Conservation (phyloP, 2,113 vertebrate species). For the Notarius quadriscutis region DNA sequence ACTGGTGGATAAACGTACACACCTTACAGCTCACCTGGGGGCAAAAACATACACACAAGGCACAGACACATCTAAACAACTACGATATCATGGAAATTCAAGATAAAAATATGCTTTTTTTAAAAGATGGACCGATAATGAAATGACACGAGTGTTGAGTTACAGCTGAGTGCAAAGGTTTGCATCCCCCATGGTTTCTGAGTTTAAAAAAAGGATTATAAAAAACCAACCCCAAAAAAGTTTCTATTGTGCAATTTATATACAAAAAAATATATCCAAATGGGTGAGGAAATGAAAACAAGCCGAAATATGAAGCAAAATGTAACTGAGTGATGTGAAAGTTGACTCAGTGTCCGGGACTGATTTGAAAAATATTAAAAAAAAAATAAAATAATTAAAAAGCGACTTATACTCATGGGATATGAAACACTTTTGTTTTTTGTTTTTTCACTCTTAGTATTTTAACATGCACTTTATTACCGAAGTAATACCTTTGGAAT, state of each 20-base stretch:
- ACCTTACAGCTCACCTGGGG: conserved; percentile 87
- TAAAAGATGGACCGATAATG: not conserved
- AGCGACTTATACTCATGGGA: not conserved
- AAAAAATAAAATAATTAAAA: no score
- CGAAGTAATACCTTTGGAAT: no score
- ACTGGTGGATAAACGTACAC: conserved; percentile 85
- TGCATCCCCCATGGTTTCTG: not conserved
- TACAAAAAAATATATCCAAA: not conserved
- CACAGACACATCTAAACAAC: not conserved
- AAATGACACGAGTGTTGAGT: not conserved
- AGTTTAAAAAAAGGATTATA: not conserved
- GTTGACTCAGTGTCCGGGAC: not conserved
- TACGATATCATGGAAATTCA: not conserved
- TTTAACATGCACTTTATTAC: no score
- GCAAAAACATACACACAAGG: not conserved
- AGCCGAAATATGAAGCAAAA: not conserved
- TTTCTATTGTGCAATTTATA: not conserved
- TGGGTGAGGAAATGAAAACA: not conserved
- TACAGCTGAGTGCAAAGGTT: not conserved
- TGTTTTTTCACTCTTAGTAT: no score
- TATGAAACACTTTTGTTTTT: no score
- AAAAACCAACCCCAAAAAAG: not conserved
- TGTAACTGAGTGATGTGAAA: not conserved
- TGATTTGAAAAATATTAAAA: not conserved
- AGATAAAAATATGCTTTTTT: not conserved